Evolutionary conservation across 2,113 vertebrate species (phyloP).

Genomic region (Sinocyclocheilus anshuiensis): DNA sequence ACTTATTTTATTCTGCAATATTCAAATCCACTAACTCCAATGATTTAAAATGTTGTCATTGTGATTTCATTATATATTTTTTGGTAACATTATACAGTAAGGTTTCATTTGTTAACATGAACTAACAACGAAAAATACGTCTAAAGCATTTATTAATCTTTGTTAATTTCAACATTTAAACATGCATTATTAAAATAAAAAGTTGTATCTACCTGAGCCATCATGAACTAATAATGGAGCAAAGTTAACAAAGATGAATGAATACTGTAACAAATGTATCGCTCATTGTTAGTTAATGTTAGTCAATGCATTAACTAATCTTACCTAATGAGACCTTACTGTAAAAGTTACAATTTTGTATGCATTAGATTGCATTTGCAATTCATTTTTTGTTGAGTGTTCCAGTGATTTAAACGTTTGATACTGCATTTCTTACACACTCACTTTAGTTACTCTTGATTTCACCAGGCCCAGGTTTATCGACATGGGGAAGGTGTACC

Average conservation of each 20-base stretch:
- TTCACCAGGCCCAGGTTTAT: slow-evolving; percentile 83
- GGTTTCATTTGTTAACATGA: neutral
- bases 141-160: neutral
- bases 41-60: neutral
- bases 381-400: neutral
- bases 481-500: slow-evolving; percentile 89
- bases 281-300: too few relatives aligned
- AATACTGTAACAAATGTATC: too few relatives aligned
- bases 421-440: neutral
- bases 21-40: neutral
- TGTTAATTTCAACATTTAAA: neutral
- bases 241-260: too few relatives aligned
- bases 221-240: too few relatives aligned
- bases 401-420: neutral
- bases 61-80: neutral
- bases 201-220: neutral
- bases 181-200: neutral
- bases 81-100: neutral
- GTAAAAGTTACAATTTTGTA: neutral
- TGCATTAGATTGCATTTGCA: neutral
- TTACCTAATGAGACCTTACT: neutral
- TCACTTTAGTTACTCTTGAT: slow-evolving; percentile 31
- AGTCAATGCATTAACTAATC: neutral
- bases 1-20: too few relatives aligned
- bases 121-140: neutral